Conservation (phyloP, 2,888 invertebrate species). For the Apodemia hepburni region DNA sequence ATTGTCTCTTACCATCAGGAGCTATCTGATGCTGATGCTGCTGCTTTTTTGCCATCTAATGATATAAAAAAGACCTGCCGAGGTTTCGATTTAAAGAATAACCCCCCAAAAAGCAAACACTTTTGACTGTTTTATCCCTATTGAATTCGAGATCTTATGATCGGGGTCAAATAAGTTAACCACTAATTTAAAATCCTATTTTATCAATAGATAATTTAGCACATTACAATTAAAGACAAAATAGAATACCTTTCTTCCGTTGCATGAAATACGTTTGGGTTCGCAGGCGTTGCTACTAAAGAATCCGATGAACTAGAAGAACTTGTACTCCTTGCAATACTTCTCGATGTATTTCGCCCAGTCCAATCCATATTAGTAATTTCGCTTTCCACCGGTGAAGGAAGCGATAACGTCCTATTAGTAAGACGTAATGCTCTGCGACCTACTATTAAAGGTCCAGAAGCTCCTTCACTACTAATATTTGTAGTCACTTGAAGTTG, state of each 20-base stretch:
- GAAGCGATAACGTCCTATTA: conserved; percentile 65
- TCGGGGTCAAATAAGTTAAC: too few relatives aligned
- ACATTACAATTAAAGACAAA: too few relatives aligned
- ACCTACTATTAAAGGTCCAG: conserved; percentile 67
- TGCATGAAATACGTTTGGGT: conserved; percentile 46
- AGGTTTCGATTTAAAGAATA: too few relatives aligned
- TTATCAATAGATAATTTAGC: too few relatives aligned
- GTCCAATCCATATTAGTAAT: conserved; percentile 62
- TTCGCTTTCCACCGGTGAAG: conserved; percentile 68
- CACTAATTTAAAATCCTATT: too few relatives aligned
- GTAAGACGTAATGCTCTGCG: conserved; percentile 59
- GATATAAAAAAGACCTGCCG: too few relatives aligned
- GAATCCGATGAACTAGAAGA: conserved; percentile 67
- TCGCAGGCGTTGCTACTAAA: conserved; percentile 45
- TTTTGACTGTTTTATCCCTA: too few relatives aligned
- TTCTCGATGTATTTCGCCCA: conserved; percentile 55
- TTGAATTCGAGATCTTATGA: too few relatives aligned
- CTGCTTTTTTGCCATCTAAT: too few relatives aligned
- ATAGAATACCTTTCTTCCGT: conserved; percentile 59
- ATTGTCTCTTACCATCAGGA: too few relatives aligned
- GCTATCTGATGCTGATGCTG: too few relatives aligned
- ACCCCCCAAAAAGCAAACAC: too few relatives aligned
- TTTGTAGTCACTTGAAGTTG: conserved; percentile 71
- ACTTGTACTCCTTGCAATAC: conserved; percentile 58
- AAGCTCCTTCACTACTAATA: conserved; percentile 60